Evolutionary conservation across 2,888 invertebrate genomes (phyloP).

Genomic region (Metopia argyrocephala): DNA sequence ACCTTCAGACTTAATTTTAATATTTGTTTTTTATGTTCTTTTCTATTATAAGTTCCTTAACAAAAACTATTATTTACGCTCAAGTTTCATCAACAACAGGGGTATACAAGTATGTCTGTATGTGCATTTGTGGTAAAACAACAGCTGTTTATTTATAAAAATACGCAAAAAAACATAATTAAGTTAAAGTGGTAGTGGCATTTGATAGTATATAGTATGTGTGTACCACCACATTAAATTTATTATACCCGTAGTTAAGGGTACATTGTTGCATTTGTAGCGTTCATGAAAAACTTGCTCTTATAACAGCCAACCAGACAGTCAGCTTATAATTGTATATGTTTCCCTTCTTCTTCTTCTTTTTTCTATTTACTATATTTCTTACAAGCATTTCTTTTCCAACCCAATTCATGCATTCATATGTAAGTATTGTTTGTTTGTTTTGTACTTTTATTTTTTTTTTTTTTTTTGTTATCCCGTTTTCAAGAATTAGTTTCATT

Average conservation of each 20-base stretch:
- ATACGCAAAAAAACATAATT: constrained; percentile 37
- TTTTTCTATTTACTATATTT: neutral
- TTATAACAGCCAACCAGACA: constrained; percentile 16
- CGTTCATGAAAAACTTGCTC: constrained; percentile 18
- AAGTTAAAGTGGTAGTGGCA: constrained; percentile 1
- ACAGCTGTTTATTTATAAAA: constrained; percentile 44
- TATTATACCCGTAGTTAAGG: constrained; percentile 9
- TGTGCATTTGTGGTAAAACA: neutral
- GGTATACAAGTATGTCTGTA: no score
- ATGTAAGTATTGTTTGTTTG: constrained; percentile 22
- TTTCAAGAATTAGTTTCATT: constrained; percentile 55
- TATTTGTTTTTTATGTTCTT: no score
- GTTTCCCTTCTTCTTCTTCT: neutral
- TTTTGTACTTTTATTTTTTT: neutral
- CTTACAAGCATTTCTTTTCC: constrained; percentile 36
- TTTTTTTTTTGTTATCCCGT: neutral
- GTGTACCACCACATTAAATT: constrained; percentile 50
- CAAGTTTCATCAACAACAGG: no score
- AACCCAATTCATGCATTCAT: constrained; percentile 54
- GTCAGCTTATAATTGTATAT: neutral
- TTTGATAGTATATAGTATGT: neutral
- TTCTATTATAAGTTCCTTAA: no score
- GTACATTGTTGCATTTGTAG: constrained; percentile 16
- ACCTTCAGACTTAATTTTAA: neutral
- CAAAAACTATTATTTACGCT: no score